Evolutionary conservation across 92 coral and sea anemone species (phyloP), one percentile per base, ranked within the genome.

Genomic region (Phenganax subtilis): DNA sequence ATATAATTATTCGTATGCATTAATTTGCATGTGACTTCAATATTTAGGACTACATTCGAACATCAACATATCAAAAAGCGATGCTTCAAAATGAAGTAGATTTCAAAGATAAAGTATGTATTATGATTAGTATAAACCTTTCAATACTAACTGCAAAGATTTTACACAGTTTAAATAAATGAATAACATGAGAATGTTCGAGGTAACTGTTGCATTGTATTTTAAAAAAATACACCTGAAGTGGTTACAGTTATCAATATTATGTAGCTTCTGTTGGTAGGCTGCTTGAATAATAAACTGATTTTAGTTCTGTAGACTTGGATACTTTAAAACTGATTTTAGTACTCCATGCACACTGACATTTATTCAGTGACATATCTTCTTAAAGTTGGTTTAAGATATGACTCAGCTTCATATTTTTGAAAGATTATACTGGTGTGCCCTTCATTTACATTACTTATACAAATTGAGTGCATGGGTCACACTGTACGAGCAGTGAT

Each of bases 1-100:
- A 59, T 14, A 1, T 14, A 59, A 59, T 59, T 20, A 20, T 20
- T 20, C 25, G 7, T 59, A 14, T 59, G 7, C 25, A 14, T 59
- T 14, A 1, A 25, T 14, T 14, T 14, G 65, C 27, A 59, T 25
- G n/a, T 14, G 2, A 1, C 16, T 59, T 14, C 27, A 25, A 59
- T 59, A 59, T 14, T 8, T 76, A 94, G 98, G 98, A 94, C 76
- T 94, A 88, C 71, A 75, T 92, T 55, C 88, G 98, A 57, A 94
- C 98, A 16, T 91, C 98, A 1, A 94, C 98, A 9, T 94, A 94
- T 77, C 98, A 94, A 83, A 89, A 92, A 80, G 98, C 98, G 37
- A 94, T 94, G 97, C 85, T 94, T 47, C 98, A 94, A 79, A 94
- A 94, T 65, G 87, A 81, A 82, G 82, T 76, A 17, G 98, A 94